phyloP scores from a whole-genome alignment of 2,113 vertebrate species.

The Rhabdomys dilectus region DNA sequence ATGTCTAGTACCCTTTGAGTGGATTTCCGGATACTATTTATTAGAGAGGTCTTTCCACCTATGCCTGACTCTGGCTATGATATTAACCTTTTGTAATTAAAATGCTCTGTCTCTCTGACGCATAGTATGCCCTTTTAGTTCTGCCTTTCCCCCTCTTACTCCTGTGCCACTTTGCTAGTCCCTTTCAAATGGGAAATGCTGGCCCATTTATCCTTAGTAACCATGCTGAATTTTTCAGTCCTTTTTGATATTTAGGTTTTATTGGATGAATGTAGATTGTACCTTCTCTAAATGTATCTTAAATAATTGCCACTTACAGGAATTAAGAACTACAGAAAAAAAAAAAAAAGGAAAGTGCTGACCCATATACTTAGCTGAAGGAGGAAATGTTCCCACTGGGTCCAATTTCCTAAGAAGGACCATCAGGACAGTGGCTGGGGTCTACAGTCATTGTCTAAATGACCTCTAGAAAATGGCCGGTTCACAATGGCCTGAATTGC shows the following conservation, averaged over 20 bases:
- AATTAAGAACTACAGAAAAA: conserved; percentile 89
- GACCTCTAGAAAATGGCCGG: conserved; percentile 87
- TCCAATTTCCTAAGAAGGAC: conserved; percentile 88
- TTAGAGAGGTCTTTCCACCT: conserved; percentile 66
- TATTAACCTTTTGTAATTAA: conserved; percentile 84
- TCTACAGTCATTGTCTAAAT: conserved; percentile 85
- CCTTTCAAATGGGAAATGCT: conserved; percentile 85
- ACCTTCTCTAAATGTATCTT: conserved; percentile 88
- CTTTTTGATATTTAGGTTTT: conserved; percentile 90
- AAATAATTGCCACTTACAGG: conserved; percentile 90
- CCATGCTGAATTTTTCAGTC: conserved; percentile 86
- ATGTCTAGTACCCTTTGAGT: background rate
- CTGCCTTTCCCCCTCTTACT: conserved; percentile 74
- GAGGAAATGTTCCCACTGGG: conserved; percentile 87
- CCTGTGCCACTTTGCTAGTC: conserved; percentile 78
- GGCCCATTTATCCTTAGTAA: conserved; percentile 87
- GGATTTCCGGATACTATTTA: conserved; percentile 51
- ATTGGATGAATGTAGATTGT: conserved; percentile 89
- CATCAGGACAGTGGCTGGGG: conserved; percentile 84
- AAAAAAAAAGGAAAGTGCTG: conserved; percentile 87
- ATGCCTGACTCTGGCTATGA: conserved; percentile 73
- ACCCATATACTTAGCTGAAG: conserved; percentile 86
- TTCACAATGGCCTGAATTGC: conserved; percentile 83
- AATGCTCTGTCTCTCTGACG: conserved; percentile 78
- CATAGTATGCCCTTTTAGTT: conserved; percentile 79